Base-by-base conservation (phyloP, 2,797 vertebrate genomes). In the Lithobates sylvaticus region DNA sequence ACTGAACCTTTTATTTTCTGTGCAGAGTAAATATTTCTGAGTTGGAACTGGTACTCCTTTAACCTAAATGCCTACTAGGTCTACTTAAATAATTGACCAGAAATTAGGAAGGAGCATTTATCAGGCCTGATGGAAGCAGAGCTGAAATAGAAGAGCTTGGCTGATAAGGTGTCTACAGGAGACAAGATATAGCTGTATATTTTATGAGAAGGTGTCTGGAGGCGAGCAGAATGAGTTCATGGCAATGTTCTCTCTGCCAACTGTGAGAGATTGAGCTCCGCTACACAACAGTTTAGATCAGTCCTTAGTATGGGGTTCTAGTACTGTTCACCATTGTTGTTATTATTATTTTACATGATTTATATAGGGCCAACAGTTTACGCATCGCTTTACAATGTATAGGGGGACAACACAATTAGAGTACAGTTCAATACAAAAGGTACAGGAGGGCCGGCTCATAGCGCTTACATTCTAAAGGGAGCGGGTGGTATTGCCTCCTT, bases 191-290 rank as follows among this genome's bases (percentile, higher is more conserved):
- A 74, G 27, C 32, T 68, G 76, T 79, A 73, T 85, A 44, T 73
- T 79, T 79, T 72, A 85, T 85, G 69, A 78, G 76, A 21, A 26
- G 4, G 34, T 68, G 76, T 85, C 69, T 85, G n/a, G 81, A 67
- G 64, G 32, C 2, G 13, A 65, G 70, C 26, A 67, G n/a, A 21
- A 74, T 10, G 8, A 74, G 47, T 50, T 26, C 54, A 15, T 39
- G 70, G 36, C 54, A 39, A 12, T 76, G 42, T 69, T 44, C 29
- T 81, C 23, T 8, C 39, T 26, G 68, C 26, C 78, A 6, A 42
- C 39, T 61, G 3, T 44, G 21, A 61, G 58, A 18, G 18, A 61
- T 61, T 61, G 58, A 61, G 21, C 58, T 21, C 58, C 0, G 5
- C 58, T 61, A 21, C 16, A 21, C 58, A 47, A 47, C 10, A 44